A percentile compares a stretch with the other conserved stretches of the same genome.
These are phyloP conservation scores for Labrus mixtus DNA, from an alignment of 2,113 vertebrate species.

Conservation along the genomic window DNA sequence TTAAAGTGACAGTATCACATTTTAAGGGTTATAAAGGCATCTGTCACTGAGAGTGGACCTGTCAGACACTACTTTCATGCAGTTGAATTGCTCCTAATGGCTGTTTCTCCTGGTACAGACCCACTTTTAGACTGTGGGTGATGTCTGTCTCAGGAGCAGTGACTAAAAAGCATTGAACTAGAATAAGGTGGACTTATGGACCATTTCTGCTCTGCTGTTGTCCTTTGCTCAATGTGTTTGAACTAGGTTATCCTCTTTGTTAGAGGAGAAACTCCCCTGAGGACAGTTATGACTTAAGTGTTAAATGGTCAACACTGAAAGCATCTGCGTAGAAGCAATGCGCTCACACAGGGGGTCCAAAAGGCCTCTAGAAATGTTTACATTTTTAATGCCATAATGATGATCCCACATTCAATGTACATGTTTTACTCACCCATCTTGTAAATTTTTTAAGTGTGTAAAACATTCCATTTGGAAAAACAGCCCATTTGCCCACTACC, in stretches of 20 bases:
- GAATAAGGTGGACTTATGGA: conserved; percentile 58
- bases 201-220: conserved; percentile 52
- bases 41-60: conserved; percentile 83
- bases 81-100: conserved; percentile 82
- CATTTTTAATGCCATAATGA: conserved; percentile 85
- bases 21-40: conserved; percentile 85
- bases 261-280: conserved; percentile 58
- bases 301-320: conserved; percentile 75
- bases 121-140: conserved; percentile 69
- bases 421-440: conserved; percentile 75
- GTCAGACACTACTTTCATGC: conserved; percentile 82
- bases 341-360: conserved; percentile 69
- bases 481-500: conserved; percentile 74
- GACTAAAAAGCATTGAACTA: conserved; percentile 69
- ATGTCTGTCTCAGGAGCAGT: conserved; percentile 69
- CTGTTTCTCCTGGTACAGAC: conserved; percentile 77
- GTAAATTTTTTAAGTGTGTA: conserved; percentile 79
- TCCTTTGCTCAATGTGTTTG: conserved; percentile 58
- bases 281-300: conserved; percentile 53
- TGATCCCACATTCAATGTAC: conserved; percentile 76
- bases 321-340: conserved; percentile 63
- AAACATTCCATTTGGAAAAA: conserved; percentile 74
- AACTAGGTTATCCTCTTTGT: conserved; percentile 68
- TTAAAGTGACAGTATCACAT: conserved; percentile 83
- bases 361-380: conserved; percentile 76